phyloP scores from a whole-genome alignment of 2,113 vertebrate genomes.

The Salvator merianae region DNA sequence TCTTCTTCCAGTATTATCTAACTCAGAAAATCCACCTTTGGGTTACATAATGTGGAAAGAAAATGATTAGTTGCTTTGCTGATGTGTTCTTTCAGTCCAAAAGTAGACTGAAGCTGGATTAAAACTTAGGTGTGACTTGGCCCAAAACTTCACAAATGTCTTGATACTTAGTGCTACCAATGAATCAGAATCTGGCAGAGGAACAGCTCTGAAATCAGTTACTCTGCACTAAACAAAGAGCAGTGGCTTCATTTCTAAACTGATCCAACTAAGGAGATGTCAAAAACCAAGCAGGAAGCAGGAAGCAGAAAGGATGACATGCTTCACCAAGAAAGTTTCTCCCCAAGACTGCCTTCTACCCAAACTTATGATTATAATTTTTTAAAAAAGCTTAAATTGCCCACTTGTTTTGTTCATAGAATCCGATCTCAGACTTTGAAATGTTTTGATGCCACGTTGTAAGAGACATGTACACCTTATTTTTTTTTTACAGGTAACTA shows the following conservation, averaged over 20 bases:
- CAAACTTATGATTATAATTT: background rate
- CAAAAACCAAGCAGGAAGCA: background rate
- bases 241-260: background rate
- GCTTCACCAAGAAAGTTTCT: background rate
- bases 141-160: background rate
- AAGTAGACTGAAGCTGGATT: no score
- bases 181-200: background rate
- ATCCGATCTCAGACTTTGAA: background rate
- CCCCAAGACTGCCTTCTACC: background rate
- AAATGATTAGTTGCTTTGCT: no score
- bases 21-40: no score
- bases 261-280: background rate
- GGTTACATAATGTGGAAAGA: no score
- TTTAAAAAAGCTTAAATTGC: background rate
- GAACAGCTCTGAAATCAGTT: background rate
- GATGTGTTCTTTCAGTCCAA: no score
- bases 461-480: background rate
- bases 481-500: background rate
- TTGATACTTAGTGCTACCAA: background rate
- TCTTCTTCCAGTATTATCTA: no score
- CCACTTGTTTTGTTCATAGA: background rate
- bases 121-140: no score
- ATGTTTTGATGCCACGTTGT: background rate
- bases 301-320: background rate
- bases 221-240: background rate